Evolutionary conservation across 2,888 invertebrate species (phyloP), one percentile per base, ranked within the genome.

Genomic region (Himalopsyche anomala): DNA sequence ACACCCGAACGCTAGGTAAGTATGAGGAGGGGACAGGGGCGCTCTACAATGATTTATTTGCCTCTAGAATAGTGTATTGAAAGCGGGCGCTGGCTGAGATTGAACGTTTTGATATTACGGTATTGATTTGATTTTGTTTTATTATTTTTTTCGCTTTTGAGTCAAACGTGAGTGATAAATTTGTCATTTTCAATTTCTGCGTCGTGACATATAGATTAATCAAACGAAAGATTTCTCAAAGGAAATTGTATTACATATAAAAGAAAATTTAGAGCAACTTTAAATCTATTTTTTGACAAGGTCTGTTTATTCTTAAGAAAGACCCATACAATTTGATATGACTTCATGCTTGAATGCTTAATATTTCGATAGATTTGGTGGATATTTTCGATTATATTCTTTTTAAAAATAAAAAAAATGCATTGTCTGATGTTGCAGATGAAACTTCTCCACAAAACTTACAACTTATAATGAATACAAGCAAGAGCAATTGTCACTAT

Each of bases 41-140:
- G 62, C 62, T 62, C 62, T 19, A 62, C 62, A 62, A 62, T 62
- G 62, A 62, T 62, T 62, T 62, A 62, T 62, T 62, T 62, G 28
- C 62, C 28, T 28, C 62, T 62, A 62, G 62, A 62, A 62, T 62
- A 62, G 62, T 62, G 28, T 62, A 62, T 62, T 62, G 62, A 62
- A 62, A 19, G 62, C 62, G 62, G 62, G 62, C 62, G 62, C 28
- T 62, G 62, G 62, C 62, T 62, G 62, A 62, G 62, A 62, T 62
- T 62, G 62, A 62, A 62, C 62, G 62, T 62, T 62, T 62, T 28
- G 62, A 62, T 62, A 62, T 62, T 19, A 62, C n/a, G 62, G 62
- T 62, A 62, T 62, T 62, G 62, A 62, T 62, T 62, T 62, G 62
- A 62, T 62, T 62, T 62, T 62, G 62, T 62, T 62, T 62, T 62